A percentile compares a stretch with the other conserved stretches of the same genome.
Conservation (phyloP, 2,113 vertebrate species). For the Phalacrocorax aristotelis region DNA sequence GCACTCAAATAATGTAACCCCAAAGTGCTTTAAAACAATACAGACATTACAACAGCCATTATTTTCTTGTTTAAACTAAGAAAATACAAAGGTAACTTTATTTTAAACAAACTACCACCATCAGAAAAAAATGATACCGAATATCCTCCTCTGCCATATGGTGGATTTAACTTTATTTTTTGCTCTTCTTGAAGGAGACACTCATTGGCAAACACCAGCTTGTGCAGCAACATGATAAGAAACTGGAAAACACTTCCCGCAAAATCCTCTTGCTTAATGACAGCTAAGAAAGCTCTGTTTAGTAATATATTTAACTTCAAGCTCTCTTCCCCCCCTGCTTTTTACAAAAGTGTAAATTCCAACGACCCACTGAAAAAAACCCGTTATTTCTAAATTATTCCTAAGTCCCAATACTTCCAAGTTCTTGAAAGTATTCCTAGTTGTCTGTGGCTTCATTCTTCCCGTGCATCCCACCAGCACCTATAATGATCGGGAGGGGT, state of each 20-base stretch:
- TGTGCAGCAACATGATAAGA: background rate
- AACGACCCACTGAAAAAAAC: background rate
- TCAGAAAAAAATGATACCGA: background rate
- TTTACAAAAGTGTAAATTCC: background rate
- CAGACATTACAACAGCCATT: background rate
- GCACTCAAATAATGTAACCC: background rate
- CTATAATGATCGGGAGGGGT: background rate
- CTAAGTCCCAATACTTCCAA: background rate
- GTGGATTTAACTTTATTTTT: background rate
- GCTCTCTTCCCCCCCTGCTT: background rate
- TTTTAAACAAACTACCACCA: background rate
- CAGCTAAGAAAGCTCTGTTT: background rate
- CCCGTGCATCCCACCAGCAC: background rate
- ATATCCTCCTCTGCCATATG: background rate
- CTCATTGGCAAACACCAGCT: background rate
- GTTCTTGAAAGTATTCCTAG: background rate
- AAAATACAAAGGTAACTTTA: background rate
- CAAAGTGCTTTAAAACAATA: slow-evolving; percentile 22
- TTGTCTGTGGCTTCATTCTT: background rate
- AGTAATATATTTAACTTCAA: background rate
- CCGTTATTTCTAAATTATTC: background rate
- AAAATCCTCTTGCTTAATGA: background rate
- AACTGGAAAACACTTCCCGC: background rate
- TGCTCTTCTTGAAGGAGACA: background rate
- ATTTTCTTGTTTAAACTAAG: slow-evolving; percentile 12